phyloP scores from a whole-genome alignment of 2,888 invertebrate species.

The Balanococcus diminutus region DNA sequence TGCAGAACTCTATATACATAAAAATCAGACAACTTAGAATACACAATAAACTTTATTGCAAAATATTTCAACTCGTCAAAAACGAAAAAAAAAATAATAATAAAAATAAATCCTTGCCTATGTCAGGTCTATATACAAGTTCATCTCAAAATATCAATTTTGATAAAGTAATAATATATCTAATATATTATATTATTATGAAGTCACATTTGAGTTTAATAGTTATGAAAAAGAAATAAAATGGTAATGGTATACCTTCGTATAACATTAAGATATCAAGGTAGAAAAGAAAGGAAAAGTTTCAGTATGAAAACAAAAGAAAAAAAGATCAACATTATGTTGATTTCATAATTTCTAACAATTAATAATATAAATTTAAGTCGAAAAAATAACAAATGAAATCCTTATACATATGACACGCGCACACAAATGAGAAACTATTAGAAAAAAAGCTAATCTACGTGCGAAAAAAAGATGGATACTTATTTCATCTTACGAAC shows the following conservation, averaged over 20 bases:
- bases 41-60: neutral
- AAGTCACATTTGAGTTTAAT: no score
- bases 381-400: constrained; percentile 19
- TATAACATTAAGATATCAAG: neutral
- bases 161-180: neutral
- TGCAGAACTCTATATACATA: no score
- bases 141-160: neutral
- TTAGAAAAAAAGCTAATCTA: neutral
- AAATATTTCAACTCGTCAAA: neutral
- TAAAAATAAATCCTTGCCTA: neutral
- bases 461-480: neutral
- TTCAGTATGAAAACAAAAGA: neutral
- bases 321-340: neutral
- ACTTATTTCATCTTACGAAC: constrained; percentile 1
- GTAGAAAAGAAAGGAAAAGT: neutral
- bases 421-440: neutral
- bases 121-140: neutral
- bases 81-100: no score
- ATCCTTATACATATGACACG: neutral
- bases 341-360: neutral
- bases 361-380: neutral
- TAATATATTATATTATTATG: no score
- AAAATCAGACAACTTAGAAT: neutral
- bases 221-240: neutral
- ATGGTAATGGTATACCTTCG: neutral